A percentile compares a stretch with the other conserved stretches of the same genome.
Conservation (phyloP, 2,797 vertebrate species). For the Macroramphosus scolopax region DNA sequence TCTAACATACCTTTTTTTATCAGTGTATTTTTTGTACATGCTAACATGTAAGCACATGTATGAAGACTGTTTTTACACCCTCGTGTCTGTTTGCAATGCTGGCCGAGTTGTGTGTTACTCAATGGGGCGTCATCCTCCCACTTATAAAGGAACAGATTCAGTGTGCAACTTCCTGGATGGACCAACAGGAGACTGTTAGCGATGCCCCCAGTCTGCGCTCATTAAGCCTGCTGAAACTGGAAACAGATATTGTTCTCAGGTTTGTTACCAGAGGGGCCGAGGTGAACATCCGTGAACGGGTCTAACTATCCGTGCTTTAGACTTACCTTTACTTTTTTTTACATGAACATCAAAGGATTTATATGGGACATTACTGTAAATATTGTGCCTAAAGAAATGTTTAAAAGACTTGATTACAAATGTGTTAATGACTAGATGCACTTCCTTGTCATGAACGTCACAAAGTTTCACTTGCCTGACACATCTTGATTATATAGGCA, state of each 20-base stretch:
- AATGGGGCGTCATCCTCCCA: not conserved
- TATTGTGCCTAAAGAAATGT: conserved; percentile 17
- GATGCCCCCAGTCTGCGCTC: not conserved
- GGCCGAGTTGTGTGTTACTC: conserved; percentile 2
- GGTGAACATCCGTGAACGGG: not conserved
- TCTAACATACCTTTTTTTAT: no score
- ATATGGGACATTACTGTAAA: not conserved
- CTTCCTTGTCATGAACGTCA: conserved; percentile 29
- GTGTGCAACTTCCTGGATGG: not conserved
- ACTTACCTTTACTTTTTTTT: conserved; percentile 23
- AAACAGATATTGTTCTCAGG: conserved; percentile 18
- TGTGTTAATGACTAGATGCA: conserved; percentile 19
- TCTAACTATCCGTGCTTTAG: conserved; percentile 20
- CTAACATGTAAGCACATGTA: no score
- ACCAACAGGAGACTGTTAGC: conserved; percentile 10
- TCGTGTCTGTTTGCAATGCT: conserved; percentile 14
- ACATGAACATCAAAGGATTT: conserved; percentile 11
- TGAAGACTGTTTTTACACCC: no score
- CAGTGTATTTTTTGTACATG: no score
- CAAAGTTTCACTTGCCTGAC: no score
- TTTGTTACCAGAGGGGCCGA: conserved; percentile 6
- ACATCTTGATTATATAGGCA: conserved; percentile 4
- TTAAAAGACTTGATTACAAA: conserved; percentile 14
- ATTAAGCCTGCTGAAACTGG: conserved; percentile 14
- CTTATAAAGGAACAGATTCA: conserved; percentile 3